Base-by-base conservation (phyloP, 2,888 invertebrate genomes). In the Trichopoda pennipes region DNA sequence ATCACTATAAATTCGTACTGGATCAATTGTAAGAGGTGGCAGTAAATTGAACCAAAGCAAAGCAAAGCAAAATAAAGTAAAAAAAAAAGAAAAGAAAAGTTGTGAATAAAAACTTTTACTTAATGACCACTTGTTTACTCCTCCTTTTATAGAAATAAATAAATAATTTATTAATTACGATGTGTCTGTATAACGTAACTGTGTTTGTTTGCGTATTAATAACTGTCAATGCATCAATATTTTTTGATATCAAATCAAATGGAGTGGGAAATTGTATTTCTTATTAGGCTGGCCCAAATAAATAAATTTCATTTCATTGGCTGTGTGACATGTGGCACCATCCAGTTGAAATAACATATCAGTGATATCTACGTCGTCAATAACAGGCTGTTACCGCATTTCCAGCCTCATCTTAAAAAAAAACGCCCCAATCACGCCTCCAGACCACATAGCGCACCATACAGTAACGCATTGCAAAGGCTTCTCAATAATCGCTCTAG, bases 61-160 rank as follows among this genome's bases (percentile, higher is more conserved):
- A 53, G 42, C 68, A n/a, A n/a, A n/a, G n/a, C n/a, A n/a, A n/a
- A n/a, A n/a, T n/a, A n/a, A n/a, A n/a, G n/a, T n/a, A n/a, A n/a
- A n/a, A n/a, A n/a, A n/a, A n/a, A n/a, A n/a, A n/a, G n/a, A 72
- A 68, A 80, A 28, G 28, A 28, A 28, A 80, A 70, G 69, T 75
- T 69, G 32, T 64, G 58, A 35, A 60, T 7, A 58, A 64, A 79
- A 73, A 79, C 79, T 79, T 79, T 79, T 79, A 79, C 79, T 79
- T 79, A 73, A 73, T 79, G 44, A 53, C 60, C 60, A 73, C 60
- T 64, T 38, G 49, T 17, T 35, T 2, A 74, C 64, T 56, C 74
- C 63, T 56, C 64, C 73, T 47, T 64, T 74, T 64, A 74, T 74
- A 64, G 64, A 64, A 73, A 55, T 63, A 51, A 73, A 64, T 74